A percentile compares a stretch with the other conserved stretches of the same genome.
phyloP scores from a whole-genome alignment of 2,797 vertebrate genomes.

The Manis crassicaudata region DNA sequence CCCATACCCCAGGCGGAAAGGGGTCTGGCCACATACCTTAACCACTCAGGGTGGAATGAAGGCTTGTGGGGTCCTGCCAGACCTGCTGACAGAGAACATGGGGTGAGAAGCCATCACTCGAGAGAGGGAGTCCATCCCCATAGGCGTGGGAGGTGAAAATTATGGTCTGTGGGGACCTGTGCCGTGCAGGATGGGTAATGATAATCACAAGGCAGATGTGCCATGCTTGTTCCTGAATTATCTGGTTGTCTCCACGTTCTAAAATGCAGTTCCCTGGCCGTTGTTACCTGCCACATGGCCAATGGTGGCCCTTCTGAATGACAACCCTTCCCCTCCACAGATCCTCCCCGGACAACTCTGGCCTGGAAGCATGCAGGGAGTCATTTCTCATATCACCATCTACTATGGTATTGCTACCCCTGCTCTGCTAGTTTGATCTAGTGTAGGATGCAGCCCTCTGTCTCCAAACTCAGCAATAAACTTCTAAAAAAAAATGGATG shows the following conservation, averaged over 20 bases:
- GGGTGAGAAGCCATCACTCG: not conserved
- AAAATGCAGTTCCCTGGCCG: not conserved
- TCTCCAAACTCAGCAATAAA: not conserved
- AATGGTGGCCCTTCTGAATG: not conserved
- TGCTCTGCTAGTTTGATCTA: not conserved
- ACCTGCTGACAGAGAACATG: not conserved
- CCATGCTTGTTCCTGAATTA: not conserved
- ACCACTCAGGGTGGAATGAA: not conserved
- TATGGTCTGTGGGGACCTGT: not conserved
- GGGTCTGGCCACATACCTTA: not conserved
- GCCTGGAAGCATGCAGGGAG: no score
- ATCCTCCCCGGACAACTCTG: not conserved
- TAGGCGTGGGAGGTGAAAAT: not conserved
- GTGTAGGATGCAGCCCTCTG: accelerated
- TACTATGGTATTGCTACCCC: accelerated
- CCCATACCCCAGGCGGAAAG: not conserved
- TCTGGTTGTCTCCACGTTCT: not conserved
- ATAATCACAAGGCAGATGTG: not conserved
- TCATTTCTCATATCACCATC: not conserved
- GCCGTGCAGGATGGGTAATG: not conserved
- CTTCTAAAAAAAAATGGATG: not conserved
- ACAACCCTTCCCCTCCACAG: not conserved
- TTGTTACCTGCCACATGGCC: not conserved
- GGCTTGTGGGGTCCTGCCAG: not conserved
- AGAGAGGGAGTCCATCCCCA: not conserved